These are phyloP conservation scores for Sceliomorpha sp. DNA, from an alignment of 2,888 invertebrate species.

Conservation along the genomic window DNA sequence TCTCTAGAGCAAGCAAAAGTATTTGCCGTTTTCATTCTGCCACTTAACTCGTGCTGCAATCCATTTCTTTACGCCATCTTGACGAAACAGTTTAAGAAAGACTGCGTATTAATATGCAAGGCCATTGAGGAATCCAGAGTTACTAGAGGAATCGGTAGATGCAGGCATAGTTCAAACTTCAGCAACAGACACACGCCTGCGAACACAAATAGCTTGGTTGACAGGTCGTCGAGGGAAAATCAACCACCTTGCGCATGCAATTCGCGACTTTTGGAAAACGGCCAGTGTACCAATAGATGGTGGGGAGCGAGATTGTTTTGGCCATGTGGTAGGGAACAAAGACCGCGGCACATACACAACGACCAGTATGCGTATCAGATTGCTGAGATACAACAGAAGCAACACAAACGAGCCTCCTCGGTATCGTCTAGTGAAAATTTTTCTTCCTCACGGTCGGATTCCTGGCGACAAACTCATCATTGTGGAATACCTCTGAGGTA, in stretches of 20 bases:
- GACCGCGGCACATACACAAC: constrained; percentile 81
- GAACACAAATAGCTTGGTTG: constrained; percentile 91
- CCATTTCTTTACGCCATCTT: constrained; percentile 98
- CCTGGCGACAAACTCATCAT: constrained; percentile 88
- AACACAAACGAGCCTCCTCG: constrained; percentile 89
- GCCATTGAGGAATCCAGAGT: constrained; percentile 97
- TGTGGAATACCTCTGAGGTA: constrained; percentile 87
- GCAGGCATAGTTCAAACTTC: constrained; percentile 92
- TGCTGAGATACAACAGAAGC: constrained; percentile 88
- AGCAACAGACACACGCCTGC: constrained; percentile 93
- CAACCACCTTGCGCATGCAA: constrained; percentile 83
- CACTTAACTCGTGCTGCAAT: constrained; percentile 98
- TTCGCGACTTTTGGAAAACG: constrained; percentile 82
- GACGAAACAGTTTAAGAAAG: constrained; percentile 98
- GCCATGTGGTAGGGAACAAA: constrained; percentile 74
- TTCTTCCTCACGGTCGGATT: constrained; percentile 88
- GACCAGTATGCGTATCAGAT: constrained; percentile 89
- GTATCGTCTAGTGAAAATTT: constrained; percentile 95
- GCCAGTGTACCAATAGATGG: constrained; percentile 65
- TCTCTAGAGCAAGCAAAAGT: constrained; percentile 97
- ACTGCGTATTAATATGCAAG: constrained; percentile 97
- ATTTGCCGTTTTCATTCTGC: constrained; percentile 96
- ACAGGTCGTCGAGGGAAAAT: constrained; percentile 85
- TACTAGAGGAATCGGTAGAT: constrained; percentile 91
- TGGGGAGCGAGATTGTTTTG: constrained; percentile 80